phyloP scores from a whole-genome alignment of 2,888 invertebrate genomes.

The Chironomus riparius region DNA sequence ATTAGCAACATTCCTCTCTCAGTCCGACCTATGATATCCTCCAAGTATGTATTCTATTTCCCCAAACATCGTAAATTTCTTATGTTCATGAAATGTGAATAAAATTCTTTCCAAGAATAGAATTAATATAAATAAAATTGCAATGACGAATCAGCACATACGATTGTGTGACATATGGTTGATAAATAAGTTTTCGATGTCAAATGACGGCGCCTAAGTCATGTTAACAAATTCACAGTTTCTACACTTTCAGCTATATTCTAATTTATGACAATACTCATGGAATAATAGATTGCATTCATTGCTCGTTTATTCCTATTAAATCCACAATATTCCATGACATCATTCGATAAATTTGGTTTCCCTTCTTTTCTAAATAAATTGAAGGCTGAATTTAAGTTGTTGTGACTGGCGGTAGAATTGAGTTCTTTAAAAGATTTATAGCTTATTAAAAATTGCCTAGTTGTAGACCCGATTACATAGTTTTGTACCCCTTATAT shows the following conservation, averaged over 20 bases:
- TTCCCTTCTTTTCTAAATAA: too few species aligned
- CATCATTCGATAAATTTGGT: too few species aligned
- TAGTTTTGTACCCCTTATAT: too few species aligned
- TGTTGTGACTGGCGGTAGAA: too few species aligned
- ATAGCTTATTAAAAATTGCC: too few species aligned
- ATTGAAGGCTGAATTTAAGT: too few species aligned
- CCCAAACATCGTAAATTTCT: not conserved
- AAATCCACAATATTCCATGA: too few species aligned
- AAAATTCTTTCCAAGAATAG: not conserved
- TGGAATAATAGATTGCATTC: too few species aligned
- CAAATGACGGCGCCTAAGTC: not conserved
- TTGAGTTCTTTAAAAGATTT: too few species aligned
- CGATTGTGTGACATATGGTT: not conserved
- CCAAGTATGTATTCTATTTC: not conserved
- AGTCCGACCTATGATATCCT: not conserved
- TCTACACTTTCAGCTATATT: not conserved
- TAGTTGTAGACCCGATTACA: too few species aligned
- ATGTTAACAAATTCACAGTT: not conserved
- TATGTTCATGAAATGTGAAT: not conserved
- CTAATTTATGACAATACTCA: too few species aligned
- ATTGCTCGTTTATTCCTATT: too few species aligned
- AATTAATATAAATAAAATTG: not conserved
- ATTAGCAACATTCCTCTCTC: not conserved
- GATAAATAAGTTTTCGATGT: not conserved
- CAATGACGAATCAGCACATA: not conserved